These are phyloP conservation scores for Amblyornis subalaris DNA, from an alignment of 2,113 vertebrate genomes.

Conservation along the genomic window DNA sequence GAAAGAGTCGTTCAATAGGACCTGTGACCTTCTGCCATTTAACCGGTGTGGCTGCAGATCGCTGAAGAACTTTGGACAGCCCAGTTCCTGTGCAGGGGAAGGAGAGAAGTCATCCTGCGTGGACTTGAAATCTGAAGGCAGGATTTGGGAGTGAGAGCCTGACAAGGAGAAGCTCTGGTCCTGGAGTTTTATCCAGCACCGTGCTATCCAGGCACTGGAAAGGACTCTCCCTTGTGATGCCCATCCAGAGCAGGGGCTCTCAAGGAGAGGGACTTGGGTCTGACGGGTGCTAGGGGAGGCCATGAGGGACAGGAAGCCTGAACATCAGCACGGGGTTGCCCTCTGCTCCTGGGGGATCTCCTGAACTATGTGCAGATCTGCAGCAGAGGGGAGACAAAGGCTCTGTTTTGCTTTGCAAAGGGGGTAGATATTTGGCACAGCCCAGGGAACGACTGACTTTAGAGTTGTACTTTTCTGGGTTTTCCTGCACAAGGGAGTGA, in stretches of 20 bases:
- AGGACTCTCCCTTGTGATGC: accelerated
- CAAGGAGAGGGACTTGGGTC: accelerated
- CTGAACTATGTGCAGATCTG: background rate
- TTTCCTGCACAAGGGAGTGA: background rate
- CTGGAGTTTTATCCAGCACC: background rate
- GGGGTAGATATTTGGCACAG: conserved; percentile 1
- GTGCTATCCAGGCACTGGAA: accelerated
- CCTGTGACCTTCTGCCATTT: background rate
- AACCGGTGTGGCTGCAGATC: background rate
- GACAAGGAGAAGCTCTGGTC: background rate
- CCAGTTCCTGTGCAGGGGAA: background rate
- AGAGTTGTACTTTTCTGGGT: conserved; percentile 3
- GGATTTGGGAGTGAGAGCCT: background rate
- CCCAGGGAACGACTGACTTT: background rate
- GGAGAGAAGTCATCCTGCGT: background rate
- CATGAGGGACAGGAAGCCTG: background rate
- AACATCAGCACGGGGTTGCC: accelerated
- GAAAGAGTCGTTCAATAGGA: background rate
- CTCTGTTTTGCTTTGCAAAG: background rate
- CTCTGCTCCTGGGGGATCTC: background rate
- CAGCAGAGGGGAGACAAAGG: background rate
- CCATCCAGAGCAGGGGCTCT: accelerated
- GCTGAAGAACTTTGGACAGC: background rate
- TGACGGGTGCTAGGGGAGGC: accelerated
- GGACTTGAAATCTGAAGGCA: accelerated